Evolutionary conservation across 2,888 invertebrate species (phyloP).

Genomic region (Spodoptera littoralis): DNA sequence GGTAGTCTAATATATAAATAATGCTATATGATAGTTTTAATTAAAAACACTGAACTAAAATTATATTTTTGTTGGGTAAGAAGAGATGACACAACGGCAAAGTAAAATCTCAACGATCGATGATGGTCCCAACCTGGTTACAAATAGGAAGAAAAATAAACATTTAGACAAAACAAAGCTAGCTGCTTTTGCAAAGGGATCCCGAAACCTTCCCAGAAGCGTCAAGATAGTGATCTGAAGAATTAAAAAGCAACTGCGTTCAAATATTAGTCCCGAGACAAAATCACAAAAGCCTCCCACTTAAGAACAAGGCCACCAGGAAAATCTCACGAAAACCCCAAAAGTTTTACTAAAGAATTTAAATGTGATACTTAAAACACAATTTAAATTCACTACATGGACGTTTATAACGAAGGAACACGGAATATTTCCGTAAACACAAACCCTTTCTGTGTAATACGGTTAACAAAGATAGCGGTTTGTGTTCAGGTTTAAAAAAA

Average conservation of each 20-base stretch:
- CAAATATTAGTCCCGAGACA: constrained; percentile 1
- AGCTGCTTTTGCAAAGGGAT: too few species aligned
- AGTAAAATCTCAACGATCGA: too few species aligned
- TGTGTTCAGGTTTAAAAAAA: constrained; percentile 48
- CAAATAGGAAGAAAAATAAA: too few species aligned
- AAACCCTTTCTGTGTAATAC: constrained; percentile 33
- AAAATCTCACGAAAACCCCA: constrained; percentile 13
- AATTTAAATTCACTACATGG: constrained; percentile 48
- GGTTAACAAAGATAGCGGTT: constrained; percentile 19
- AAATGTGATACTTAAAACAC: constrained; percentile 36
- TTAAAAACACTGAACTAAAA: too few species aligned
- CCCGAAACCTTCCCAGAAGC: too few species aligned
- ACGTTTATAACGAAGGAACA: constrained; percentile 29
- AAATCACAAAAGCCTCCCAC: constrained; percentile 6
- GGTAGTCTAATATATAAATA: too few species aligned
- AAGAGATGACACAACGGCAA: too few species aligned
- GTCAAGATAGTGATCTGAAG: too few species aligned
- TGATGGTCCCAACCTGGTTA: too few species aligned
- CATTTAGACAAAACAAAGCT: too few species aligned
- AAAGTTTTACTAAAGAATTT: constrained; percentile 34
- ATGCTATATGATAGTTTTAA: too few species aligned
- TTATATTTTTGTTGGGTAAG: too few species aligned
- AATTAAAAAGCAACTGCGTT: not conserved
- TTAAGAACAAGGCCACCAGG: constrained; percentile 6
- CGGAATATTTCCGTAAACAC: constrained; percentile 33